Base-by-base conservation (phyloP, 2,888 invertebrate species). In the Drosophila stalkeri region DNA sequence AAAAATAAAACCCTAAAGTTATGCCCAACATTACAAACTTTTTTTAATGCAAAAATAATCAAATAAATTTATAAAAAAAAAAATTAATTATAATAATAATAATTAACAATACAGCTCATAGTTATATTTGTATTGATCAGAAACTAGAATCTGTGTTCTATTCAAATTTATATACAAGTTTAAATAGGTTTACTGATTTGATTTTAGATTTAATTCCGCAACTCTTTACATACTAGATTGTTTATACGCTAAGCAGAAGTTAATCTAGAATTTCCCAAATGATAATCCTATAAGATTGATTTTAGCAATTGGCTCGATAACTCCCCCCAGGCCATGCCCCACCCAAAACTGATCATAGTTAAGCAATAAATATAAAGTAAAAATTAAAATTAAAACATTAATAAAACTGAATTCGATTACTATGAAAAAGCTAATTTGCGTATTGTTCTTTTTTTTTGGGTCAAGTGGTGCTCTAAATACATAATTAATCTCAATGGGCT, bases 361-460 rank as follows among this genome's bases (percentile, higher is more conserved):
- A 57, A 57, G 66, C 81, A 69, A 66, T 79, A 71, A 65, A 77
- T 81, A 69, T 81, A 79, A 74, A 83, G 70, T 85, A 68, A 81
- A 84, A 81, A 44, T 71, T 41, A n/a, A n/a, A n/a, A n/a, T n/a
- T n/a, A n/a, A 68, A 81, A 84, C 79, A 44, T 71, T 41, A 85
- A 85, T 77, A 64, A 83, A 86, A 65, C 59, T 37, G 57, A 82
- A 69, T 88, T 81, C 69, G 64, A 81, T 77, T 88, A 80, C 62
- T 52, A 71, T 83, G 61, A 64, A 77, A 77, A 64, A 37, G 20
- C 20, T 16, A 27, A 37, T 37, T 33, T 41, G 37, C 37, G 51
- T 37, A 47, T 65, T 69, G 35, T 62, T 49, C 65, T 27, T 49
- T 67, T 27, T 33, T 60, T 62, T 65, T 64, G 83, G 67, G 63